Base-by-base conservation (phyloP, 2,797 vertebrate genomes). In the Ctenosaura bakeri region DNA sequence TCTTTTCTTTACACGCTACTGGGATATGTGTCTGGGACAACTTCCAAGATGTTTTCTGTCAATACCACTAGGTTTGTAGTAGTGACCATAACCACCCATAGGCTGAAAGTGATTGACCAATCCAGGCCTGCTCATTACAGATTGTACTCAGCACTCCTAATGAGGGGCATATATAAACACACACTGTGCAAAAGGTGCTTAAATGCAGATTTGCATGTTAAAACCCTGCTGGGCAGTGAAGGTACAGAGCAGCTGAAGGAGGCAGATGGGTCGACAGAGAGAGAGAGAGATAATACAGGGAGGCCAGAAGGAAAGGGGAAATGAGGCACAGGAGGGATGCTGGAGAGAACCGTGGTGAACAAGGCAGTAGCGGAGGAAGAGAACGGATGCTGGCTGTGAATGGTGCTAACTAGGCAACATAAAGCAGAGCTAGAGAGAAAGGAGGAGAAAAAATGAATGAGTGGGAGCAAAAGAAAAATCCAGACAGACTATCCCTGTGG, bases 171-270 rank as follows among this genome's bases (percentile, higher is more conserved):
- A 32, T 5, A 82, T 35, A 38, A 20, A 56, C 78, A 56, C 78
- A 88, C 86, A 59, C 50, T 85, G 35, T 13, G 26, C 38, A 85
- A 78, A 91, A 88, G 38, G 82, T 85, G 86, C 82, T 85, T 91
- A 80, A 88, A 62, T 91, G 92, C 7, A 94, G 95, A 95, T 96
- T 95, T 96, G 94, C 96, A 91, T 95, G 88, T 93, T 96, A 95
- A 96, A 85, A 93, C 86, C 95, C 50, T 83, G 77, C 3, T n/a
- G 84, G 62, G 16, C 16, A 0, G 89, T 46, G 3, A 83, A 6
- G 2, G 77, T 79, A 2, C 20, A 22, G 84, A 95, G 92, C 95
- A 90, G 95, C 90, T 93, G 93, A 94, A 74, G 18, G 0, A 16
- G 91, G 94, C 95, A 96, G 96, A 95, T 95, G 95, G 95, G 83